These are phyloP conservation scores for Hozukius guyotensis DNA, from an alignment of 2,797 vertebrate genomes.

Conservation along the genomic window DNA sequence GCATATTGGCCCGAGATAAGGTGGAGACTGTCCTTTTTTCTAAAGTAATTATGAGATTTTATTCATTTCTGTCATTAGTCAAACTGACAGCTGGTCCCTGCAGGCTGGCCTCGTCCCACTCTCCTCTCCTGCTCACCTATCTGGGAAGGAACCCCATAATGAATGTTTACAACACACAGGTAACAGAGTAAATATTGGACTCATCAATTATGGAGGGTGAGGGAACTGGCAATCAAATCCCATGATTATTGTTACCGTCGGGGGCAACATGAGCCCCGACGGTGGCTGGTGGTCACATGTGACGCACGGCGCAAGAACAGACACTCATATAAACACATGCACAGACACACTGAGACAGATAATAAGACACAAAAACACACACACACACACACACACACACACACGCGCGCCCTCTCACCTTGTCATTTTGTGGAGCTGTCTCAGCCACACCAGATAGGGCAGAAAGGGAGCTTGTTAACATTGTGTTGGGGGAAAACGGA, in stretches of 20 bases:
- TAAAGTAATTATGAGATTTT: conserved; percentile 91
- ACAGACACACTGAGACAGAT: conserved; percentile 6
- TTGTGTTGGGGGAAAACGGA: conserved; percentile 57
- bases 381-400: conserved; percentile 2
- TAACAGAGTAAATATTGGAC: conserved; percentile 95
- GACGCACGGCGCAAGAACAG: conserved; percentile 14
- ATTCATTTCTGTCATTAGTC: conserved; percentile 92
- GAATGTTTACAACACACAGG: conserved; percentile 95
- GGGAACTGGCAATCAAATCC: conserved; percentile 89
- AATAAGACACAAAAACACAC: conserved; percentile 7
- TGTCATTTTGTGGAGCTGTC: conserved; percentile 62
- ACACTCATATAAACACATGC: not conserved
- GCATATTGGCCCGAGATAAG: conserved; percentile 87
- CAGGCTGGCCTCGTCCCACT: conserved; percentile 81
- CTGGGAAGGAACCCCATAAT: conserved; percentile 84
- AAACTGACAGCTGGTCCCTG: conserved; percentile 88
- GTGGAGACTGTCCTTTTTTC: conserved; percentile 85
- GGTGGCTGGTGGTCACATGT: conserved; percentile 64
- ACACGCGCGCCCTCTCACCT: conserved; percentile 52
- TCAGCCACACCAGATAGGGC: conserved; percentile 65
- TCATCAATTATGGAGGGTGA: conserved; percentile 92
- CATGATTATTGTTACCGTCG: conserved; percentile 87
- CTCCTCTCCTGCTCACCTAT: conserved; percentile 86
- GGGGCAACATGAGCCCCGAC: conserved; percentile 78
- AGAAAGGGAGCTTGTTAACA: conserved; percentile 74